A percentile compares a stretch with the other conserved stretches of the same genome.
These are phyloP conservation scores for Heterodera filipjevi DNA, from an alignment of 2,888 invertebrate species.

Conservation along the genomic window DNA sequence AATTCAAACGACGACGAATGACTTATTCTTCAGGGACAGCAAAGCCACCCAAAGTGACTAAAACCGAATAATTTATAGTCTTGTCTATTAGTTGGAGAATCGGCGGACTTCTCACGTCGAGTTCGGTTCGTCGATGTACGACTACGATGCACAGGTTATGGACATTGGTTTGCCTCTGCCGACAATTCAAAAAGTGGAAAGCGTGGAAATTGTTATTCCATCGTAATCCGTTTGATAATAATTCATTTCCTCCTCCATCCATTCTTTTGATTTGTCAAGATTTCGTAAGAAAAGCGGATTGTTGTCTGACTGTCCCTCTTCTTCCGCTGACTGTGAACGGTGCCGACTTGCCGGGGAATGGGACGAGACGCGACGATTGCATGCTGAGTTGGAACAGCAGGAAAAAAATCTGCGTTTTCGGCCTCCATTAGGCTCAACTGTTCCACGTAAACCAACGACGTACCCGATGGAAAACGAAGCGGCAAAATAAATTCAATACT, in stretches of 20 bases:
- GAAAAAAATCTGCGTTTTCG: constrained; percentile 16
- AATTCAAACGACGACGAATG: constrained; percentile 23
- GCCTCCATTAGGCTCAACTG: not conserved
- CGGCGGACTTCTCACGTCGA: constrained; percentile 28
- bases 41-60: constrained; percentile 19
- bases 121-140: constrained; percentile 35
- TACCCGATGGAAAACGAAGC: not conserved
- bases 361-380: constrained; percentile 21
- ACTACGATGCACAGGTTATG: constrained; percentile 34
- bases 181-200: constrained; percentile 35
- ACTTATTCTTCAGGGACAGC: constrained; percentile 1
- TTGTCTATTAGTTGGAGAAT: constrained; percentile 27
- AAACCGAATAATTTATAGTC: not conserved
- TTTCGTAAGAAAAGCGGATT: not conserved
- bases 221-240: not conserved
- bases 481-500: not conserved
- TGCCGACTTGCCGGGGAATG: not conserved
- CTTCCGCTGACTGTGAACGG: not conserved
- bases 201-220: constrained; percentile 34
- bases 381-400: constrained; percentile 20
- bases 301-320: not conserved
- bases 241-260: not conserved
- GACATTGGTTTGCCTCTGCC: constrained; percentile 34
- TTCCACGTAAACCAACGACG: not conserved
- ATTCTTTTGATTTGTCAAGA: not conserved